phyloP scores from a whole-genome alignment of 1,140 invertebrate genomes.

The Anoplophora glabripennis region DNA sequence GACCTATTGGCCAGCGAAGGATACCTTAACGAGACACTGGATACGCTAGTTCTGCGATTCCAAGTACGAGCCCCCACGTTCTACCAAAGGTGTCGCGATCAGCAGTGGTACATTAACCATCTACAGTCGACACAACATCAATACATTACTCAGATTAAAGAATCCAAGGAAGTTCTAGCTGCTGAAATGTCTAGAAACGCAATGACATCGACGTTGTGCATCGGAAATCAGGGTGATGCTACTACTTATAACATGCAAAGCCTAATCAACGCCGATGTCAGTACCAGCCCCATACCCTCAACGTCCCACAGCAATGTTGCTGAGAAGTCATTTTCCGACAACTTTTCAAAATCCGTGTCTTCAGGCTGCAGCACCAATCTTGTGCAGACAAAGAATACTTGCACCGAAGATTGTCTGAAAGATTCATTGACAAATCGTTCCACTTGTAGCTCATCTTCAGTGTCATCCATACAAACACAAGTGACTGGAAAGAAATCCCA shows the following conservation, averaged over 20 bases:
- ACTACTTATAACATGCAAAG: constrained; percentile 35
- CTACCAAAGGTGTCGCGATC: constrained; percentile 87
- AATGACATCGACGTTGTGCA: constrained; percentile 50
- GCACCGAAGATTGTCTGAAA: neutral
- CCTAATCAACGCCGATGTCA: constrained; percentile 7
- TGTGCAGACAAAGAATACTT: too few relatives aligned
- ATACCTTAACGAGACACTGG: constrained; percentile 71
- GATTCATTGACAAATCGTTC: constrained; percentile 7
- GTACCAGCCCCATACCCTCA: constrained; percentile 15
- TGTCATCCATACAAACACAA: constrained; percentile 29
- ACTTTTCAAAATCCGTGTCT: neutral
- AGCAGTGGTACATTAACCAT: constrained; percentile 90
- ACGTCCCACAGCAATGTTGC: constrained; percentile 29
- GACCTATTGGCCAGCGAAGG: constrained; percentile 87
- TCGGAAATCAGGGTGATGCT: neutral
- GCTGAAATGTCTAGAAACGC: constrained; percentile 69
- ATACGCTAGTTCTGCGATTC: constrained; percentile 73
- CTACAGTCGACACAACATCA: constrained; percentile 76
- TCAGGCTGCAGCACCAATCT: too few relatives aligned
- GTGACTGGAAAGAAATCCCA: neutral
- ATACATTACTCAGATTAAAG: constrained; percentile 74
- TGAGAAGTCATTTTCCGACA: constrained; percentile 28
- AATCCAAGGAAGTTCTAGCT: constrained; percentile 74
- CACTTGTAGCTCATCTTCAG: constrained; percentile 25
- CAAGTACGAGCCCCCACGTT: constrained; percentile 90